Evolutionary conservation across 2,113 vertebrate genomes (phyloP), one percentile per base, ranked within the genome.

Genomic region (Ophthalmolycus amberensis): DNA sequence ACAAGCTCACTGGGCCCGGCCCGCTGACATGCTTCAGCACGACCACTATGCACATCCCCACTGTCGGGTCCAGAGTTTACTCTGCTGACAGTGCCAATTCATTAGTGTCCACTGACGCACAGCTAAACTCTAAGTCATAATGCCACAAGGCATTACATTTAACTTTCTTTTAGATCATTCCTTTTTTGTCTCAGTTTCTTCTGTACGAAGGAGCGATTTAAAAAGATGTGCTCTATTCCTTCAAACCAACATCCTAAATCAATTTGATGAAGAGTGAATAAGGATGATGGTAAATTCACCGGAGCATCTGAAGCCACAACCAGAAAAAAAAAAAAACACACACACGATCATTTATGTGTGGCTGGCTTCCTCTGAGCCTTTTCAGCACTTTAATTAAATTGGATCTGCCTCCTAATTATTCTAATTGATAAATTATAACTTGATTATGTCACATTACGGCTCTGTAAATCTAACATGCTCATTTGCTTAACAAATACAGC

Each of bases 371-470:
- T 89, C 85, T 78, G 82, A 73, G 86, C 83, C 91, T 91, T 92
- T 93, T 93, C 88, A 90, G 87, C 85, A 81, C 88, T 91, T 91
- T 93, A 93, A 95, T 95, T 93, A 91, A 95, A 95, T 95, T 85
- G 89, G 94, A 94, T 94, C 88, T 91, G 92, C 92, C 91, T 92
- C 76, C 84, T 94, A 94, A 96, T 95, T 94, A 94, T 93, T 93
- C 87, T 93, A 94, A 95, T 94, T 93, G 92, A 94, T 94, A 90
- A 94, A 94, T 95, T 93, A 93, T 88, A 91, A 93, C 92, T 93
- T 93, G 88, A 95, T 95, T 94, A 95, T 94, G 93, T 93, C 91
- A 91, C 91, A 95, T 95, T 94, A 95, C 56, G 40, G 86, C 86
- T 84, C 85, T 77, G 76, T 91, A 82, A 92, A 94, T 93, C 83